Base-by-base conservation (phyloP, 1,140 invertebrate species). In the Solenopsis fugax region DNA sequence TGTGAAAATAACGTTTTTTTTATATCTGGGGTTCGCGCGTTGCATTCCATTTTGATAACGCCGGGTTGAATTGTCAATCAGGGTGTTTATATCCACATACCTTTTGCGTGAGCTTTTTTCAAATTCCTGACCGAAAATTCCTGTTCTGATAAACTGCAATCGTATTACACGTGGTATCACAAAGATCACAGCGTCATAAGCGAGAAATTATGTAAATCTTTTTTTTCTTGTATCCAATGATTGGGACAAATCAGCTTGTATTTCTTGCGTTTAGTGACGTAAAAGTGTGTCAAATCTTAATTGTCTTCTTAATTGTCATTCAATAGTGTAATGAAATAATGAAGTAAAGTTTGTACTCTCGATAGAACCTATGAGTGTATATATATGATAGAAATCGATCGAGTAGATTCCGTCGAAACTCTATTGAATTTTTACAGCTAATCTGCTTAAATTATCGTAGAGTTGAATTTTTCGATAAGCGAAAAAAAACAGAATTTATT, bases 161-260 rank as follows among this genome's bases (percentile, higher is more conserved):
- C 18, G 5, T 72, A 73, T 54, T n/a, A n/a, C 12, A 6, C 58
- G 24, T 21, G 12, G 10, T 16, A 60, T 45, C 41, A 60, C 21
- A 37, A n/a, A 0, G 12, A 24, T 69, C 13, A n/a, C 34, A 41
- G 1, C 34, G 29, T 41, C 52, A 75, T 12, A 58, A 75, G 29
- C 71, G 12, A 60, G 54, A 75, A 75, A 75, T 75, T 45, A 60
- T 21, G 37, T 58, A 13, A 58, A 75, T 45, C 65, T 34, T 72
- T 12, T 7, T 29, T n/a, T 9, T 71, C 9, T 0, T 13, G 5
- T 12, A 21, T 7, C 2, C 13, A 48, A 69, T 12, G 48, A 50
- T 50, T 7, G 12, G 21, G 12, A 69, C 24, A 48, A 69, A 69
- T 24, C 0, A 69, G 1, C 10, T 45, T 12, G 29, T 29, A 29